Evolutionary conservation across 2,113 vertebrate genomes (phyloP).

Genomic region (Malurus elegans): DNA sequence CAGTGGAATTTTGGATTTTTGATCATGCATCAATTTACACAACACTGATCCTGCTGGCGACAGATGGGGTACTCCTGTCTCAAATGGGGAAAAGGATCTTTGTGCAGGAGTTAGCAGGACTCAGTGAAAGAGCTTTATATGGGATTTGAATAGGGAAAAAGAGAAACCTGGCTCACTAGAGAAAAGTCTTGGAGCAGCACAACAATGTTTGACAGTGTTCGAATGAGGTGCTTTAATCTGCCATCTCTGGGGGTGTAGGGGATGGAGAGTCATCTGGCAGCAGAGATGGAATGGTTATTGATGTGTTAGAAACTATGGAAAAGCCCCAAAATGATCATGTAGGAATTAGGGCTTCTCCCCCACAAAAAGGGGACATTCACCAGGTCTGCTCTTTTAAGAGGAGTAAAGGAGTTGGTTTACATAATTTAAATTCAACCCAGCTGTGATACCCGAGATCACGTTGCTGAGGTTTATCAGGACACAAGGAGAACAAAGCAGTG

Average conservation of each 20-base stretch:
- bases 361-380: background rate
- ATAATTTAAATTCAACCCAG: background rate
- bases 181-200: background rate
- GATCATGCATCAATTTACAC: background rate
- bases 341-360: background rate
- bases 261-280: background rate
- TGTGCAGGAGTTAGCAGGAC: background rate
- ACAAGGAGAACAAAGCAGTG: background rate
- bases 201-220: accelerated
- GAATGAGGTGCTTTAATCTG: background rate
- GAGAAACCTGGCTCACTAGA: background rate
- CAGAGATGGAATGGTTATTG: background rate
- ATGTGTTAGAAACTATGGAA: background rate
- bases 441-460: background rate
- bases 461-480: background rate
- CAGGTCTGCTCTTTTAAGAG: background rate
- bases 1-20: background rate
- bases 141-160: background rate
- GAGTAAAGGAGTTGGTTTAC: background rate
- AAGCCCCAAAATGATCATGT: background rate
- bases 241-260: background rate
- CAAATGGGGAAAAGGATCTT: background rate
- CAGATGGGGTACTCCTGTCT: background rate
- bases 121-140: background rate
- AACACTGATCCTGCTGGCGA: background rate